Conservation (phyloP, 2,113 vertebrate species). For the Circaetus cinerascens region DNA sequence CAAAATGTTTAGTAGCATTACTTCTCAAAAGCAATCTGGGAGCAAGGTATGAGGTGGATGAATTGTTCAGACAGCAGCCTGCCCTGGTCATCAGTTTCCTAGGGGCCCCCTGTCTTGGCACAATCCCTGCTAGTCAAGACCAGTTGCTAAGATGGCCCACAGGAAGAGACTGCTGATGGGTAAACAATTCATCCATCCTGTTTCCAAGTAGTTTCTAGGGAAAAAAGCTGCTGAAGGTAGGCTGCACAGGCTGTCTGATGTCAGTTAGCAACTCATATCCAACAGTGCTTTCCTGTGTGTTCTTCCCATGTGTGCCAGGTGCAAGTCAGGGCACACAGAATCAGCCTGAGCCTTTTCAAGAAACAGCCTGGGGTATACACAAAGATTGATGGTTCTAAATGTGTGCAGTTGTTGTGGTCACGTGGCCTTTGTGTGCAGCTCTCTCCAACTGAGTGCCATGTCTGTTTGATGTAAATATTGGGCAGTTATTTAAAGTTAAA, state of each 20-base stretch:
- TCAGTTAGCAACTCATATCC: not conserved
- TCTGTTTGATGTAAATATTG: not conserved
- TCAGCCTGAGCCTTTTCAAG: not conserved
- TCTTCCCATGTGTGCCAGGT: accelerated
- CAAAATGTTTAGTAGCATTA: not conserved
- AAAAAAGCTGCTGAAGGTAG: not conserved
- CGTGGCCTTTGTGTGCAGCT: not conserved
- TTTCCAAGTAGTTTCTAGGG: not conserved
- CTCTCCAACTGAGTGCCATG: not conserved
- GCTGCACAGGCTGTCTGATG: not conserved
- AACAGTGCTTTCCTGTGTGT: not conserved
- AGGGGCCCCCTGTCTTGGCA: not conserved
- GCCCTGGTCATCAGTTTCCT: not conserved
- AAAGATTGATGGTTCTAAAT: not conserved
- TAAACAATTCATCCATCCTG: not conserved
- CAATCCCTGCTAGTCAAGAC: not conserved
- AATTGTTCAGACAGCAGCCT: not conserved
- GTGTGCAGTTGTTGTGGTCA: not conserved
- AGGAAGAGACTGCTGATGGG: not conserved
- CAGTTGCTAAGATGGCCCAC: not conserved
- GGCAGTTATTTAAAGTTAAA: not conserved
- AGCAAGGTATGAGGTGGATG: not conserved
- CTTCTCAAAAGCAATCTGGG: not conserved
- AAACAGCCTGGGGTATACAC: not conserved
- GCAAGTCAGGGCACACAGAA: not conserved